Conservation (phyloP, 1,140 invertebrate genomes). For the Contarinia nasturtii region DNA sequence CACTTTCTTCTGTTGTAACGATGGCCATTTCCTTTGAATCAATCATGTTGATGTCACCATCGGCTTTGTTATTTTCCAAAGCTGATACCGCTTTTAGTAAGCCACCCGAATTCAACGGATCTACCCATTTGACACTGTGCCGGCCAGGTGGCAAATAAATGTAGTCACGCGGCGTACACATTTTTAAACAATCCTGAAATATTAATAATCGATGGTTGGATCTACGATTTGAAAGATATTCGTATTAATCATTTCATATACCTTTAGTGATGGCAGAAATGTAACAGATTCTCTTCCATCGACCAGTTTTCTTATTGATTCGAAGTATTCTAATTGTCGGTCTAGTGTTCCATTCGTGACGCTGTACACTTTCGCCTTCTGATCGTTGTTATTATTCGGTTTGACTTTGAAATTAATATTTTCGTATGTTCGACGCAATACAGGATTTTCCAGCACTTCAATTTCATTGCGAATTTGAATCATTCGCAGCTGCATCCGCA, state of each 20-base stretch:
- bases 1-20: conserved; percentile 21
- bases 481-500: conserved; percentile 33
- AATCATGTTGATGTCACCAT: background rate
- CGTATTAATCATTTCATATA: too few species aligned
- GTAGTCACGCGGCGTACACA: conserved; percentile 15
- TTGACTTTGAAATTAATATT: conserved; percentile 14
- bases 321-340: conserved; percentile 25
- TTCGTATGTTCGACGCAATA: conserved; percentile 28
- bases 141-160: conserved; percentile 15
- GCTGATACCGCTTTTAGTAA: conserved; percentile 8
- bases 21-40: conserved; percentile 10
- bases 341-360: conserved; percentile 28
- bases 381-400: conserved; percentile 9
- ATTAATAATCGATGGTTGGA: too few species aligned
- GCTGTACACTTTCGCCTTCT: conserved; percentile 20
- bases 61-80: background rate
- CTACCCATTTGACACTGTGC: conserved; percentile 17
- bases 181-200: conserved; percentile 26
- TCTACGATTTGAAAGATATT: too few species aligned
- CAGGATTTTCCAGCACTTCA: conserved; percentile 36
- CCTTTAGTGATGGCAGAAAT: conserved; percentile 13
- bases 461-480: conserved; percentile 38
- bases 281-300: conserved; percentile 18
- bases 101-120: conserved; percentile 15
- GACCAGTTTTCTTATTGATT: conserved; percentile 22